phyloP scores from a whole-genome alignment of 2,888 invertebrate species.

The Pediacus dermestoides region DNA sequence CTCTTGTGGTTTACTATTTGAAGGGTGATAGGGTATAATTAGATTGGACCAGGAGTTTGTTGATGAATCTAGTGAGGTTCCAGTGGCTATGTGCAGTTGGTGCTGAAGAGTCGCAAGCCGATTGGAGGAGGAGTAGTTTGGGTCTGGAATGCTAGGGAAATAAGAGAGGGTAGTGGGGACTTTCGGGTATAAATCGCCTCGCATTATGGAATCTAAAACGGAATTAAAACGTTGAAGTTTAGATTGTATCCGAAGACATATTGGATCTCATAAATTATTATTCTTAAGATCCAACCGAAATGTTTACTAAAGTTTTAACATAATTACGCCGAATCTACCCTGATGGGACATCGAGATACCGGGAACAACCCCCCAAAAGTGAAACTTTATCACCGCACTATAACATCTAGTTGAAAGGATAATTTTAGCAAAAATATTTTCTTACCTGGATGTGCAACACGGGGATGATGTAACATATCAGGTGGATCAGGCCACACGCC shows the following conservation, averaged over 20 bases:
- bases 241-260: background rate
- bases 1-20: conserved; percentile 16
- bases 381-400: no score
- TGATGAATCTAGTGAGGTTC: conserved; percentile 48
- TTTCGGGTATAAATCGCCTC: conserved; percentile 41
- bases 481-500: conserved; percentile 71
- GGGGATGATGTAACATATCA: conserved; percentile 46
- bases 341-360: no score
- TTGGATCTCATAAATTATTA: background rate
- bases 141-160: conserved; percentile 36
- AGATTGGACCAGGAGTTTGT: conserved; percentile 54
- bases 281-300: no score
- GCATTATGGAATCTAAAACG: conserved; percentile 36
- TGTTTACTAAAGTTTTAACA: no score
- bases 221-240: background rate
- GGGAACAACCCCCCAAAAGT: no score
- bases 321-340: no score
- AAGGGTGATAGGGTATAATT: conserved; percentile 55
- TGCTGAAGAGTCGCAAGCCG: conserved; percentile 56
- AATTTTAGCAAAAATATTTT: no score
- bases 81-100: conserved; percentile 50
- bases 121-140: conserved; percentile 48
- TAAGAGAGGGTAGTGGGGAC: conserved; percentile 32
- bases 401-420: no score
- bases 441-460: conserved; percentile 36